Percentiles rank a stretch among this genome's conserved stretches.
Conservation (phyloP, 2,888 invertebrate species). For the Parascotia fuliginaria region DNA sequence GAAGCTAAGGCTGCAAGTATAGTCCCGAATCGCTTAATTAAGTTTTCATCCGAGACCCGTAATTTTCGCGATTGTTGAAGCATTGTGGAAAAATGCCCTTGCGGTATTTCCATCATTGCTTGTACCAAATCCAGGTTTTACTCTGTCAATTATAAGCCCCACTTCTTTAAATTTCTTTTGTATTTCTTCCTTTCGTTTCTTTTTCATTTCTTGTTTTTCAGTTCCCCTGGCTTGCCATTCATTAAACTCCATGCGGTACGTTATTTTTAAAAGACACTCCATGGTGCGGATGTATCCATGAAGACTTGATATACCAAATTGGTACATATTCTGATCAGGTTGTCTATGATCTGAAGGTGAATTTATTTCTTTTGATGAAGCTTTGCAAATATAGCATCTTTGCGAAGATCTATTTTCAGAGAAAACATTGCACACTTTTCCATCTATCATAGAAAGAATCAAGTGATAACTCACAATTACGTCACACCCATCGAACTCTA, state of each 20-base stretch:
- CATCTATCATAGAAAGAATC: background rate
- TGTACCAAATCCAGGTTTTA: constrained; percentile 18
- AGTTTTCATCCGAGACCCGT: background rate
- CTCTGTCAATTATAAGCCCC: constrained; percentile 17
- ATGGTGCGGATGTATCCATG: constrained; percentile 43
- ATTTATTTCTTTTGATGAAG: background rate
- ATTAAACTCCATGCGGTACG: constrained; percentile 23
- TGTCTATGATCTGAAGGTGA: background rate
- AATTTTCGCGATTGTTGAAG: background rate
- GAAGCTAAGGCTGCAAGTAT: background rate
- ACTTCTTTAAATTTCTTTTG: constrained; percentile 25
- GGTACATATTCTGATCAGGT: constrained; percentile 14
- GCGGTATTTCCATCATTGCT: constrained; percentile 27
- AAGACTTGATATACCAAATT: constrained; percentile 31
- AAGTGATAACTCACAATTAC: background rate
- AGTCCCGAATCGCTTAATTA: background rate
- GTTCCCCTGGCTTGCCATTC: constrained; percentile 36
- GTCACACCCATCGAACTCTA: background rate
- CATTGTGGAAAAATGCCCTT: constrained; percentile 12
- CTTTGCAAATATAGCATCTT: background rate
- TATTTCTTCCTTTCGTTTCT: constrained; percentile 14
- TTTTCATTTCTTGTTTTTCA: constrained; percentile 11
- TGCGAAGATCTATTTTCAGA: background rate
- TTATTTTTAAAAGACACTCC: constrained; percentile 40
- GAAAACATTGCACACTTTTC: background rate